phyloP scores from a whole-genome alignment of 2,113 vertebrate species.

The Motacilla tschutschensis region DNA sequence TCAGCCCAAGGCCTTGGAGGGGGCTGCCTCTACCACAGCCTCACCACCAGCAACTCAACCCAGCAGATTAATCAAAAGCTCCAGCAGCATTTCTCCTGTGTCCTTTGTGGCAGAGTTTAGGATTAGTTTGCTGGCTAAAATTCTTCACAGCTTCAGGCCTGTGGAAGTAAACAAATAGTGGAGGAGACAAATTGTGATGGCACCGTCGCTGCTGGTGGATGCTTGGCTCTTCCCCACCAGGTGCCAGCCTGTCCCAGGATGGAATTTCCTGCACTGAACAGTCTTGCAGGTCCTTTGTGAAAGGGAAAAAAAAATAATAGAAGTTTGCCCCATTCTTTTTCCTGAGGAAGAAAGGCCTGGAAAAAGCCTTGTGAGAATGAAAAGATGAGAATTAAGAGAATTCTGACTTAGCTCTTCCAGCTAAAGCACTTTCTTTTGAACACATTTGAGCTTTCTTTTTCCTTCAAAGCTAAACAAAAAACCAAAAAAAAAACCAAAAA shows the following conservation, averaged over 20 bases:
- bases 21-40: background rate
- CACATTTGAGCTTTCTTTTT: background rate
- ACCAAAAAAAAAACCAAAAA: background rate
- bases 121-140: background rate
- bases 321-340: background rate
- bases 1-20: background rate
- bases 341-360: background rate
- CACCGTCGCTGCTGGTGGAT: background rate
- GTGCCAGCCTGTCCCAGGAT: background rate
- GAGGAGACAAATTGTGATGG: background rate
- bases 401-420: background rate
- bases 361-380: background rate
- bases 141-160: background rate
- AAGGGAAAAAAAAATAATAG: background rate
- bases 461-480: background rate
- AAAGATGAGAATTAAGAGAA: background rate
- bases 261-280: background rate
- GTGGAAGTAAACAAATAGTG: background rate
- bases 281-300: background rate
- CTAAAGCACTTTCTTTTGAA: background rate
- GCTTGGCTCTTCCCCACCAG: background rate
- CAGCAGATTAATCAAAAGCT: background rate
- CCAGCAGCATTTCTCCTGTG: background rate
- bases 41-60: background rate
- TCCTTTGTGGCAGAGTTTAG: background rate